Evolutionary conservation across 2,797 vertebrate genomes (phyloP).

Genomic region (Benthosema pterotum): DNA sequence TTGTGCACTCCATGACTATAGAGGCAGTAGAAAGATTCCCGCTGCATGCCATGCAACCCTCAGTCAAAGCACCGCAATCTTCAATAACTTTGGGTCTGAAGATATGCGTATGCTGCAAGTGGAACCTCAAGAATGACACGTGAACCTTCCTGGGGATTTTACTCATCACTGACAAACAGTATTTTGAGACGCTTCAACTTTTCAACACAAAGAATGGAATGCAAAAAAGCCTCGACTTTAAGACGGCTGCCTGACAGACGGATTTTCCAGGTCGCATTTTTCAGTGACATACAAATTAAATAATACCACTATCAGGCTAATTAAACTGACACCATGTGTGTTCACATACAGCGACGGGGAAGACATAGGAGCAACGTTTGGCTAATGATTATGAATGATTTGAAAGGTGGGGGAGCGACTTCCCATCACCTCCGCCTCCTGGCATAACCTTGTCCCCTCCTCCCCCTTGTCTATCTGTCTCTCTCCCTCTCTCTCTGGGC

Average conservation of each 20-base stretch:
- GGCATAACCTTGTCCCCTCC: constrained; percentile 45
- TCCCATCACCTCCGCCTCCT: constrained; percentile 55
- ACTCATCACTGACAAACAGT: constrained; percentile 28
- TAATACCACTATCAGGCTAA: constrained; percentile 48
- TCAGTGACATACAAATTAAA: constrained; percentile 54
- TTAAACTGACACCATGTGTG: constrained; percentile 63
- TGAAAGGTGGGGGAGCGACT: constrained; percentile 60
- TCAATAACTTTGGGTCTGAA: neutral
- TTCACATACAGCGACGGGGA: constrained; percentile 56
- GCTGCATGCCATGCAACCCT: constrained; percentile 16
- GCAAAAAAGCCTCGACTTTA: constrained; percentile 52
- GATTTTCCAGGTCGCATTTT: constrained; percentile 36
- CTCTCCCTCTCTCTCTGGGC: constrained; percentile 41
- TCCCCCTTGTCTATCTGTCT: constrained; percentile 48
- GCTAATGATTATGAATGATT: constrained; percentile 74
- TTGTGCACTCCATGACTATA: no score
- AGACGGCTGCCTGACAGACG: constrained; percentile 22
- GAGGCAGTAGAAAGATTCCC: constrained; percentile 26
- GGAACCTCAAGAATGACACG: constrained; percentile 18
- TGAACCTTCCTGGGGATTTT: constrained; percentile 9
- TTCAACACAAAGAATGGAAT: constrained; percentile 31
- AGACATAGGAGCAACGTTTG: constrained; percentile 46
- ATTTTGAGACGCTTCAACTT: constrained; percentile 35
- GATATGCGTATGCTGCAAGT: constrained; percentile 6
- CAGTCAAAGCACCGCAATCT: constrained; percentile 10